Evolutionary conservation across 2,888 invertebrate genomes (phyloP).

Genomic region (Drosophila kambysellisi): DNA sequence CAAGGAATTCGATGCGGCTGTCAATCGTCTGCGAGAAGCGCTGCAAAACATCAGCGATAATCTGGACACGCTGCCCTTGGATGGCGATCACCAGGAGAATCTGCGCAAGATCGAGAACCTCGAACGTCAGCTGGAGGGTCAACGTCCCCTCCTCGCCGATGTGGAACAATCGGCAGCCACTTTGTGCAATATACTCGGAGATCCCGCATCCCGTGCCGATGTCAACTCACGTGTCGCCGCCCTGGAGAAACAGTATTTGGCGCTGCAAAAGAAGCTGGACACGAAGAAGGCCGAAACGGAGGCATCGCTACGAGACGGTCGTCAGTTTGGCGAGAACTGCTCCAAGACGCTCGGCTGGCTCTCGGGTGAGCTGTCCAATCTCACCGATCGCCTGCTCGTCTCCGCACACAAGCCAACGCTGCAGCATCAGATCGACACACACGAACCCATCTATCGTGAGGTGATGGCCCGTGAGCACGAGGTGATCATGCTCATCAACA

Average conservation of each 20-base stretch:
- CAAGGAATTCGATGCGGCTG: conserved; percentile 95
- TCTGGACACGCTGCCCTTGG: conserved; percentile 92
- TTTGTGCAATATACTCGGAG: conserved; percentile 93
- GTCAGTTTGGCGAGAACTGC: conserved; percentile 95
- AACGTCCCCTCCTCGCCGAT: conserved; percentile 94
- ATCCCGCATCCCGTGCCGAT: conserved; percentile 95
- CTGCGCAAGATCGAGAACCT: conserved; percentile 94
- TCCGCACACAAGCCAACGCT: conserved; percentile 94
- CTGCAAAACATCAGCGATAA: conserved; percentile 94
- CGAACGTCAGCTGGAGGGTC: conserved; percentile 95
- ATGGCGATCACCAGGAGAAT: conserved; percentile 94
- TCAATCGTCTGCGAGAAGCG: conserved; percentile 93
- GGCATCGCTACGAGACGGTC: conserved; percentile 93
- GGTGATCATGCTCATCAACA: conserved; percentile 96
- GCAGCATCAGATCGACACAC: conserved; percentile 94
- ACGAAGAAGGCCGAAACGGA: conserved; percentile 96
- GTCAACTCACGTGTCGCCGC: conserved; percentile 94
- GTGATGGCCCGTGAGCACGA: conserved; percentile 96
- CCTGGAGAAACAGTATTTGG: conserved; percentile 94
- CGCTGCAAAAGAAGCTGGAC: conserved; percentile 95
- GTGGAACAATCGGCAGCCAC: conserved; percentile 96
- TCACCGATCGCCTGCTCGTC: conserved; percentile 92
- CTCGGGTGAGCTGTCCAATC: conserved; percentile 90
- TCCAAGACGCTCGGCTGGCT: conserved; percentile 96
- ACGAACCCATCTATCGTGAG: conserved; percentile 95